Conservation (phyloP, 2,797 vertebrate species). For the Microhierax caerulescens region DNA sequence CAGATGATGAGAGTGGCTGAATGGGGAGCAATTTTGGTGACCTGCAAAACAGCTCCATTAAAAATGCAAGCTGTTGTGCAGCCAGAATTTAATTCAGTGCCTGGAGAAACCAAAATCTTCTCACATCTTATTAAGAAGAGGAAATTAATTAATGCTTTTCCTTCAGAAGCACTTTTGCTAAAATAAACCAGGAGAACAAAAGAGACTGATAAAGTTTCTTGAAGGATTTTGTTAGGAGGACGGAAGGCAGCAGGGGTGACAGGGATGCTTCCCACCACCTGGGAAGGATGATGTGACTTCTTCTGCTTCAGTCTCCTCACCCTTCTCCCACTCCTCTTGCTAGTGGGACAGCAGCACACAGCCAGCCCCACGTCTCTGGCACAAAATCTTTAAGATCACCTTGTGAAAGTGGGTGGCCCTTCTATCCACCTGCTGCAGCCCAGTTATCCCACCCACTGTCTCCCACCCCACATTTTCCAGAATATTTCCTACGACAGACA, state of each 20-base stretch:
- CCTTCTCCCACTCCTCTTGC: neutral
- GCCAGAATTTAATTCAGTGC: conserved; percentile 8
- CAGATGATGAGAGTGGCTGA: conserved; percentile 45
- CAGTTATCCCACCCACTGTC: neutral
- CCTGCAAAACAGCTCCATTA: conserved; percentile 37
- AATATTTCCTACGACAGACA: neutral
- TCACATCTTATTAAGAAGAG: neutral
- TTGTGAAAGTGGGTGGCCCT: neutral
- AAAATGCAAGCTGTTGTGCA: neutral
- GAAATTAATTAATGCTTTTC: conserved; percentile 2
- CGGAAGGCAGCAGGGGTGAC: neutral
- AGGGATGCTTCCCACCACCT: neutral
- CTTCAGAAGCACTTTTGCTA: neutral
- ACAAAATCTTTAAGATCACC: neutral
- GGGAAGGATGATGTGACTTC: neutral
- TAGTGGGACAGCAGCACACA: fast-evolving
- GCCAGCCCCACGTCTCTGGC: neutral
- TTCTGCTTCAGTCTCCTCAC: neutral
- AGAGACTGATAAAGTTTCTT: neutral
- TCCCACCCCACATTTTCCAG: neutral
- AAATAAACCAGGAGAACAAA: neutral
- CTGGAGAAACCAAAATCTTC: neutral
- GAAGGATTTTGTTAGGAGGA: neutral
- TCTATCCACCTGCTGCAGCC: neutral
- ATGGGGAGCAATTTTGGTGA: conserved; percentile 43